Base-by-base conservation (phyloP, 2,797 vertebrate genomes). In the Nannoperca obscura region DNA sequence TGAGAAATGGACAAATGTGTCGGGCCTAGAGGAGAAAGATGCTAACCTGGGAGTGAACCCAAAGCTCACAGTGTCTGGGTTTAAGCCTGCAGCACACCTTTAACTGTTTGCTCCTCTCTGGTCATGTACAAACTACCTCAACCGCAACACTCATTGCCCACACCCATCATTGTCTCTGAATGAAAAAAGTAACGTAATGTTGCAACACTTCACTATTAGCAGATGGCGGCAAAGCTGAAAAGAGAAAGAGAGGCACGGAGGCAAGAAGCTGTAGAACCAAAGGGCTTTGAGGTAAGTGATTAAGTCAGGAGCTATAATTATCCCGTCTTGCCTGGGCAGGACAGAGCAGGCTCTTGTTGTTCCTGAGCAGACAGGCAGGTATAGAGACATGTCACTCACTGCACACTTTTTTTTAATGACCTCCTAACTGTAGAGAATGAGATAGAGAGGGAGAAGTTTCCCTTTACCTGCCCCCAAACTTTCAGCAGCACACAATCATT, bases 401-500 rank as follows among this genome's bases (percentile, higher is more conserved):
- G 80, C 91, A 87, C 89, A 88, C 86, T 91, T 92, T 90, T 84
- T 90, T 94, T 94, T 94, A 94, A 94, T 93, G 86, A 91, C 79
- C 90, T 86, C 91, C 70, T 87, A 62, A 90, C 82, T 82, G 84
- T 77, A 88, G 80, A 89, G 86, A 90, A 88, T 85, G 80, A 86
- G 78, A 77, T 60, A 72, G 71, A 52, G 47, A 63, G 47, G 42
- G 61, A 63, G n/a, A 77, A 69, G 64, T 88, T 86, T 89, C 81
- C 80, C 70, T 87, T 82, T 83, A 85, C 83, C 74, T 75, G 61
- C 87, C 82, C 76, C 76, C 71, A 82, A 88, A 91, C 80, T 88
- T 88, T 92, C 88, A 86, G 80, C 78, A 86, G 84, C 84, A 86
- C 66, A 74, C 88, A 92, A 92, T 92, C 91, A 90, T 79, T 65